Conservation (phyloP, 2,888 invertebrate genomes). For the Salpingus planirostris region DNA sequence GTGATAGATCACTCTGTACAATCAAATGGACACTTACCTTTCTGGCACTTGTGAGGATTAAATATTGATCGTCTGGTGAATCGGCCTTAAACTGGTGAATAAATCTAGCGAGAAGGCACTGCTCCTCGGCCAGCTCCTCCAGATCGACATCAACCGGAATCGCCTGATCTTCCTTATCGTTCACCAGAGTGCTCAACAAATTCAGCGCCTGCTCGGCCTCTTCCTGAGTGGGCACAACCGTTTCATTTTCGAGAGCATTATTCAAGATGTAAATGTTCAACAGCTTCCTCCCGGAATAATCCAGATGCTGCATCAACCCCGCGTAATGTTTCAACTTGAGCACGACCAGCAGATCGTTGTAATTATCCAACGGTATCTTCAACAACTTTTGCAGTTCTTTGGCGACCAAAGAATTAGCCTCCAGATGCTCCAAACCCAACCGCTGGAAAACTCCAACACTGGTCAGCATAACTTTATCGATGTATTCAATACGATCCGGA, state of each 20-base stretch:
- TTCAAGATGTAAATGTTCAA: slow-evolving; percentile 83
- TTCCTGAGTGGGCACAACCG: slow-evolving; percentile 76
- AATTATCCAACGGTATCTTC: slow-evolving; percentile 90
- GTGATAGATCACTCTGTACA: too few relatives aligned
- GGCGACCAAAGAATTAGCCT: slow-evolving; percentile 75
- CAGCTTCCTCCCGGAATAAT: slow-evolving; percentile 76
- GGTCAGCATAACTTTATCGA: slow-evolving; percentile 87
- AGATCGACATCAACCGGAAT: slow-evolving; percentile 54
- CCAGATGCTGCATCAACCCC: slow-evolving; percentile 71
- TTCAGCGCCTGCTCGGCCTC: slow-evolving; percentile 54
- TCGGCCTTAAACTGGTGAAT: slow-evolving; percentile 77
- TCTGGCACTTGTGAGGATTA: slow-evolving; percentile 80
- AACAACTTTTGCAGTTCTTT: slow-evolving; percentile 88
- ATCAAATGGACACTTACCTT: slow-evolving; percentile 51
- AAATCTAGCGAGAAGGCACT: slow-evolving; percentile 82
- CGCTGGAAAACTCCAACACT: slow-evolving; percentile 81
- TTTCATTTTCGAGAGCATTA: slow-evolving; percentile 85
- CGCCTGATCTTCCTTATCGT: slow-evolving; percentile 66
- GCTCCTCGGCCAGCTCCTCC: slow-evolving; percentile 96
- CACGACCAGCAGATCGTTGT: slow-evolving; percentile 83
- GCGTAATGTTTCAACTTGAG: slow-evolving; percentile 81
- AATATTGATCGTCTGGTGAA: slow-evolving; percentile 76
- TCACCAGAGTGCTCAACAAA: slow-evolving; percentile 77
- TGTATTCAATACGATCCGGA: slow-evolving; percentile 87
- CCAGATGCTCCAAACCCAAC: slow-evolving; percentile 71